A percentile compares a stretch with the other conserved stretches of the same genome.
These are phyloP conservation scores for Catharus ustulatus DNA, from an alignment of 2,797 vertebrate species.

Conservation along the genomic window DNA sequence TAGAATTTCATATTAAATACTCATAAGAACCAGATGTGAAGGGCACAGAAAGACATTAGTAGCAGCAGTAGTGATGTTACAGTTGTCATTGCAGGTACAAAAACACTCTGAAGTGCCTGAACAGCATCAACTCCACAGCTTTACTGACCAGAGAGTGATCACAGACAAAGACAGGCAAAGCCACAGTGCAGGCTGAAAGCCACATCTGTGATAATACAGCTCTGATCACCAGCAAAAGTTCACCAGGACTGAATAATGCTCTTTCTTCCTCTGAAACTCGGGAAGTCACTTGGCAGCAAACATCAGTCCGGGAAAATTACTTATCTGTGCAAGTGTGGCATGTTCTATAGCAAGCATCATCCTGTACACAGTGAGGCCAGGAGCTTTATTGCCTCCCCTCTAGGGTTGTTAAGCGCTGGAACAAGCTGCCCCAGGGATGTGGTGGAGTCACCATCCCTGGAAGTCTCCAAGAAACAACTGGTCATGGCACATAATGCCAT, in stretches of 20 bases:
- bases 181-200: background rate
- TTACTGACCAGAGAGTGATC: background rate
- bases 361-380: background rate
- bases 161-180: background rate
- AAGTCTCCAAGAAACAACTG: background rate
- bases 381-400: background rate
- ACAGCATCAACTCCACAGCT: background rate
- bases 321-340: background rate
- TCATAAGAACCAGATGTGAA: background rate
- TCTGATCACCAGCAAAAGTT: background rate
- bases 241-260: background rate
- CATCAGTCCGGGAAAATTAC: background rate
- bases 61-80: background rate
- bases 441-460: background rate
- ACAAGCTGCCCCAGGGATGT: accelerated
- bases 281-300: background rate
- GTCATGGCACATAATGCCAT: background rate
- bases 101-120: background rate
- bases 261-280: background rate
- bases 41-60: background rate
- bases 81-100: background rate
- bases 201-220: background rate
- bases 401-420: background rate
- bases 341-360: background rate
- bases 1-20: background rate